Base-by-base conservation (phyloP, 2,113 vertebrate genomes). In the Rhadina sibilatrix region DNA sequence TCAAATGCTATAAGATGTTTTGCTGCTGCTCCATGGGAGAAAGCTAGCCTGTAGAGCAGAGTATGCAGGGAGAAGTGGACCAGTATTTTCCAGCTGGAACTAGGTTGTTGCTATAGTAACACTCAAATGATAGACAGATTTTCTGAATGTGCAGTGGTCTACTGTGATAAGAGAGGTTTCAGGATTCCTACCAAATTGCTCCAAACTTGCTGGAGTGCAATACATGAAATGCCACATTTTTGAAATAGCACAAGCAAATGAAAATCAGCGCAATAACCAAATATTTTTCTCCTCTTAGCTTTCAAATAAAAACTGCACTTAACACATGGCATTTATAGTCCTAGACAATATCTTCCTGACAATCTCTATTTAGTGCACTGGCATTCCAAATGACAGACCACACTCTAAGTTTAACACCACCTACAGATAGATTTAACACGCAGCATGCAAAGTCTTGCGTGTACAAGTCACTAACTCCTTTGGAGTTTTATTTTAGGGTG, bases 41-140 rank as follows among this genome's bases (percentile, higher is more conserved):
- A 97, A 96, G 82, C 59, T 83, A 96, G 91, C 88, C 93, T 90
- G 74, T 83, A 87, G 68, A 82, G 80, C 70, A 82, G 71, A 60
- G 83, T 93, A 94, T 83, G 90, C 80, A 96, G 83, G 87, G 90
- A 97, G 90, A 97, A 97, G 84, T 81, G 69, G 98, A 97, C 96
- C 95, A 70, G 59, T 97, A 97, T 87, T 97, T 97, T 97, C 95
- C 87, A 92, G 96, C 82, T 96, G 93, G 95, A 98, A 98, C 94
- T 98, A 98, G 98, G 97, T 97, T 98, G 97, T 98, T 98, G 92
- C 97, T 96, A 98, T 98, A 97, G 98, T 86, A 98, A 98, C 98
- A 90, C 63, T 63, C 82, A 98, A 97, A 97, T 98, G 98, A 98
- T 95, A 96, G 98, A 97, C 97, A 98, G 96, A 84, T 97, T 97